Evolutionary conservation across 2,888 invertebrate species (phyloP), one percentile per base, ranked within the genome.

Genomic region (Chelonus formosanus): DNA sequence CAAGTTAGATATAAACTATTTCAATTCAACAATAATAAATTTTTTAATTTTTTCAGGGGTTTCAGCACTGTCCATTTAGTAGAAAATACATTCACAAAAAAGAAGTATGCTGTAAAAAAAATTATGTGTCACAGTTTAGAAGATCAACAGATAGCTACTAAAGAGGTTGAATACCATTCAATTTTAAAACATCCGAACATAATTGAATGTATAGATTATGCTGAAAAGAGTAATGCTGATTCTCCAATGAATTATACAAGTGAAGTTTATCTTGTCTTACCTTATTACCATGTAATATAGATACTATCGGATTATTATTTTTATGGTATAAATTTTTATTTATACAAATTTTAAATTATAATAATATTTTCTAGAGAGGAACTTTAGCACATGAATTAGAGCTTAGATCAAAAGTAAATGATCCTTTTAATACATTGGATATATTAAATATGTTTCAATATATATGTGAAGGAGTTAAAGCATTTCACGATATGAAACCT

Each of bases 11-110:
- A 5, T 2, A 8, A 34, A 20, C 6, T 50, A 35, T 8, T 4
- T 31, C 48, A 34, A 58, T 54, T 57, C 7, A 43, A 10, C 7
- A 47, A 59, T 52, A 6, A 31, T 56, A 20, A 52, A 57, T 59
- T 62, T 43, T 10, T 57, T 32, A 35, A 65, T 43, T 35, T 72
- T 68, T 70, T 67, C 81, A 94, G 94, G 5, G 94, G 94, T 6
- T 95, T 94, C 80, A 94, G 94, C 78, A 88, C 90, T 56, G 92
- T 95, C 59, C 91, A 91, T 77, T 85, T 95, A 72, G 90, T 91
- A 0, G 92, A 93, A 82, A 91, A 92, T 78, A 79, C 85, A 1
- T 73, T 86, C 43, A 90, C 89, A 3, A 89, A 88, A 74, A 89
- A 89, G 71, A 85, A 87, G 70, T 93, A 89, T 85, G 95, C 94